A percentile compares a stretch with the other conserved stretches of the same genome.
These are phyloP conservation scores for Himalopsyche kuldschensis DNA, from an alignment of 2,888 invertebrate species.

Conservation along the genomic window DNA sequence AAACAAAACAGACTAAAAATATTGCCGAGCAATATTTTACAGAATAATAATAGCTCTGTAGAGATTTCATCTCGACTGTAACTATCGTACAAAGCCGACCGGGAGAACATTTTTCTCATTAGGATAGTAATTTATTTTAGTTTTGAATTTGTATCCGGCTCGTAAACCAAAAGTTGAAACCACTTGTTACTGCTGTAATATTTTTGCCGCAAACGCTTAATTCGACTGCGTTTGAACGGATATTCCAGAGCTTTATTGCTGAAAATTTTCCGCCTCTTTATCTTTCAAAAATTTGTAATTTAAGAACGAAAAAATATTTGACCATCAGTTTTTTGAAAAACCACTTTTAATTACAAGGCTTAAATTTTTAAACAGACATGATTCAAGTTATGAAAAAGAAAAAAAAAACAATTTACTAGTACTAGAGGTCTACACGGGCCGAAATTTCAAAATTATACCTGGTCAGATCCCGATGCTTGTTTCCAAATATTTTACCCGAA, in stretches of 20 bases:
- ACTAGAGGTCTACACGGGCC: no score
- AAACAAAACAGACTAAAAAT: neutral
- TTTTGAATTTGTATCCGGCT: neutral
- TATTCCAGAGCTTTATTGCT: neutral
- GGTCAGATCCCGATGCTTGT: no score
- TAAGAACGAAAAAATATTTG: neutral
- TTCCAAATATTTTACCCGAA: no score
- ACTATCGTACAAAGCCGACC: neutral
- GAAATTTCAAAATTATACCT: no score
- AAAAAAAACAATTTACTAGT: no score
- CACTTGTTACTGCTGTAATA: neutral
- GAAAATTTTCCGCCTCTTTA: neutral
- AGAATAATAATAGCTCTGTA: neutral
- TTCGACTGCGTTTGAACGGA: neutral
- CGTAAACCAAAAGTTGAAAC: neutral
- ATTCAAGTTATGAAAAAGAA: no score
- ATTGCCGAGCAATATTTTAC: neutral
- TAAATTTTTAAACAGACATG: no score
- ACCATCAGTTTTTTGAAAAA: neutral
- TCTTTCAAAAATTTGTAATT: neutral
- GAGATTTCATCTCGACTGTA: neutral
- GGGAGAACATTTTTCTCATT: neutral
- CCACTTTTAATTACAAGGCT: no score
- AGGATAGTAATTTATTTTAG: neutral
- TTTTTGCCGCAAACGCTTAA: neutral